Conservation (phyloP, 2,888 invertebrate species). For the Silvanus unidentatus region DNA sequence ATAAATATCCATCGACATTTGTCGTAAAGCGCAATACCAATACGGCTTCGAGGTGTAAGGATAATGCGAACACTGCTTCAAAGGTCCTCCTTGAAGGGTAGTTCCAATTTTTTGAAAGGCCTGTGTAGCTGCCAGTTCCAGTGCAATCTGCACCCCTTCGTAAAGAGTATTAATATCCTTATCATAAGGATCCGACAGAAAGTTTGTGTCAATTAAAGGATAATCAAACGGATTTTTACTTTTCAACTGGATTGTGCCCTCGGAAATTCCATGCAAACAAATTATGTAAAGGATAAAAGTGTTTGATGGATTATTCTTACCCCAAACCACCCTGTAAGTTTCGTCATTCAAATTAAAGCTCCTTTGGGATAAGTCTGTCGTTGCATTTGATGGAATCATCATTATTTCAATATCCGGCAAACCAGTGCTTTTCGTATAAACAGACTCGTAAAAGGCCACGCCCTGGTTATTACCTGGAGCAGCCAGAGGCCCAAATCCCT, state of each 20-base stretch:
- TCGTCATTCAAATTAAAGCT: slow-evolving; percentile 22
- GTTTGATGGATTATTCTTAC: slow-evolving; percentile 31
- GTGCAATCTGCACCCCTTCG: slow-evolving; percentile 46
- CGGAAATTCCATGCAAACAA: slow-evolving; percentile 16
- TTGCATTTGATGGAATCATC: slow-evolving; percentile 49
- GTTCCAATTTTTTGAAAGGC: slow-evolving; percentile 51
- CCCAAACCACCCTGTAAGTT: slow-evolving; percentile 38
- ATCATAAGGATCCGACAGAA: slow-evolving; percentile 50
- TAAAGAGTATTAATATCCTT: slow-evolving; percentile 50
- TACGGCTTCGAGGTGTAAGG: slow-evolving; percentile 7
- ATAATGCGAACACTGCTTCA: slow-evolving; percentile 5
- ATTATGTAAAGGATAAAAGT: slow-evolving; percentile 23
- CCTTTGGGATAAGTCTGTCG: slow-evolving; percentile 20
- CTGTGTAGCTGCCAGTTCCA: slow-evolving; percentile 46
- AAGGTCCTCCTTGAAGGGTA: slow-evolving; percentile 26
- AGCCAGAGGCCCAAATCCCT: slow-evolving; percentile 19
- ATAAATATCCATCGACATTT: slow-evolving; percentile 12
- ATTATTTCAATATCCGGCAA: slow-evolving; percentile 30
- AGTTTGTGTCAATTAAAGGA: slow-evolving; percentile 60
- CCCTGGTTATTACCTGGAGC: slow-evolving; percentile 27
- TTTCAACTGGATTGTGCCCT: slow-evolving; percentile 18
- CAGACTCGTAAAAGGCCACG: slow-evolving; percentile 26
- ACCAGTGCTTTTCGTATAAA: slow-evolving; percentile 19
- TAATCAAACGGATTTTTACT: slow-evolving; percentile 19
- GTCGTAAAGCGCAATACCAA: slow-evolving; percentile 23